Conservation (phyloP, 2,113 vertebrate genomes). For the Paraplagusia blochii region DNA sequence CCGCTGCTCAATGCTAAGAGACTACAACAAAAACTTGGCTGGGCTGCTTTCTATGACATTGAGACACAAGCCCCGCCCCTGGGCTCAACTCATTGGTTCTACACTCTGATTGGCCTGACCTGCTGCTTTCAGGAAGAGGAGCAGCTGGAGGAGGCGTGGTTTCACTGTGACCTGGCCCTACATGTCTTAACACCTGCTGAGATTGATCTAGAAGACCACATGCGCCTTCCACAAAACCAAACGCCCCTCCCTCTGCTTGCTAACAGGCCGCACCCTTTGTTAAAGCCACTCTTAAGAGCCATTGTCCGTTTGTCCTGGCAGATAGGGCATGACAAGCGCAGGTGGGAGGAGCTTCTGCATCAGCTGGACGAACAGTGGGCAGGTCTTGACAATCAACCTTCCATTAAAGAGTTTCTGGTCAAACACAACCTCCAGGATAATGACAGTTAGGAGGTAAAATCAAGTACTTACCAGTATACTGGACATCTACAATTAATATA, state of each 20-base stretch:
- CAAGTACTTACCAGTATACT: background rate
- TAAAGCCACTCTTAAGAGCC: conserved; percentile 82
- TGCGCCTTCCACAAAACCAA: conserved; percentile 1
- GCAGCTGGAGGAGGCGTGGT: conserved; percentile 80
- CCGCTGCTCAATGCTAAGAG: conserved; percentile 84
- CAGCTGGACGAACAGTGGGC: conserved; percentile 77
- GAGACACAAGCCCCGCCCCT: conserved; percentile 34
- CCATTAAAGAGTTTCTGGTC: conserved; percentile 86
- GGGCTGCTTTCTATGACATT: conserved; percentile 42
- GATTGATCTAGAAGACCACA: conserved; percentile 34
- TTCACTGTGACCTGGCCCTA: conserved; percentile 84
- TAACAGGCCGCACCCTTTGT: conserved; percentile 78
- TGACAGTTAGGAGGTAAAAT: conserved; percentile 39
- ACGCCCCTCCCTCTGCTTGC: conserved; percentile 14
- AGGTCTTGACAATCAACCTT: conserved; percentile 74
- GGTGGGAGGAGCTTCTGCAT: conserved; percentile 82
- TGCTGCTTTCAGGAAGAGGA: conserved; percentile 90
- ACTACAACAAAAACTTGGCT: conserved; percentile 85
- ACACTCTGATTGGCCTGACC: conserved; percentile 83
- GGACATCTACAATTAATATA: too few relatives aligned
- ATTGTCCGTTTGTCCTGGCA: conserved; percentile 89
- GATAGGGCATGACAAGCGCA: conserved; percentile 86
- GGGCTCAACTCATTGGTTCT: conserved; percentile 77
- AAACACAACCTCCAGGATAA: conserved; percentile 80
- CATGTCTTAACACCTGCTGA: conserved; percentile 56